Evolutionary conservation across 2,888 invertebrate genomes (phyloP).

Genomic region (Clostera curtula): DNA sequence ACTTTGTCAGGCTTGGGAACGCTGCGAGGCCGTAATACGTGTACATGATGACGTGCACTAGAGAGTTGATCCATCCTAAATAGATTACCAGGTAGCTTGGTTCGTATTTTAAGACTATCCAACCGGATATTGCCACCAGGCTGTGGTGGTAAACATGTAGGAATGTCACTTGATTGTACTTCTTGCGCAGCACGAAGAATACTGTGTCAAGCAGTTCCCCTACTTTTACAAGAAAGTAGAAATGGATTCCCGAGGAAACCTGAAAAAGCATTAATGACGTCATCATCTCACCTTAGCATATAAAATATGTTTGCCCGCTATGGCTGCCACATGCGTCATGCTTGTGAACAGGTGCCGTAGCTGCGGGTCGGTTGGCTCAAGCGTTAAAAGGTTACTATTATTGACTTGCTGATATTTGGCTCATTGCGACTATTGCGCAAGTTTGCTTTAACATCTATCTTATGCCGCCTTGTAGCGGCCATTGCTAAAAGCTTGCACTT

Average conservation of each 20-base stretch:
- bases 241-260: constrained; percentile 53
- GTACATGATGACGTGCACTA: constrained; percentile 84
- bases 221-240: constrained; percentile 75
- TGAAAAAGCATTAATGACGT: too few species aligned
- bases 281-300: too few species aligned
- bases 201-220: constrained; percentile 82
- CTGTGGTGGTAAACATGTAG: constrained; percentile 90
- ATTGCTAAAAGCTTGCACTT: too few species aligned
- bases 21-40: constrained; percentile 82
- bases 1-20: constrained; percentile 78
- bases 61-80: constrained; percentile 14
- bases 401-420: too few species aligned
- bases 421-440: too few species aligned
- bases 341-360: too few species aligned
- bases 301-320: too few species aligned
- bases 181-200: constrained; percentile 88
- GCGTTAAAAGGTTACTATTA: too few species aligned
- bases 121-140: constrained; percentile 68
- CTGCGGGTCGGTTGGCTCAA: too few species aligned
- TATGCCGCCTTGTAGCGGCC: too few species aligned
- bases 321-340: too few species aligned
- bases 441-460: too few species aligned
- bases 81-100: constrained; percentile 10
- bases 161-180: constrained; percentile 82
- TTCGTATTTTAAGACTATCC: constrained; percentile 61